Base-by-base conservation (phyloP, 2,888 invertebrate genomes). In the Melanostoma scalare region DNA sequence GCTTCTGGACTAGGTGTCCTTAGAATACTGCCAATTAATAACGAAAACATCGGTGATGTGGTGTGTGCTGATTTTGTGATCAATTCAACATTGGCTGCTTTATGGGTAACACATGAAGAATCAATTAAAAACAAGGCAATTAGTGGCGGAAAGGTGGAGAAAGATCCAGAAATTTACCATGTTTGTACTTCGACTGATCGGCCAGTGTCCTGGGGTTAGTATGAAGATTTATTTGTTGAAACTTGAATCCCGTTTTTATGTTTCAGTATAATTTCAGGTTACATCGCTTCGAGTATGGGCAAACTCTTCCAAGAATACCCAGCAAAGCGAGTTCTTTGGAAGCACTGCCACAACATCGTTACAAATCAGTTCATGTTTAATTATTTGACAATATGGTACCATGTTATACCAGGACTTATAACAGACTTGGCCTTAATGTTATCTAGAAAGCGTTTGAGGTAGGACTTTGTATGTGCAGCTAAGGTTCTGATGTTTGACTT, bases 21-120 rank as follows among this genome's bases (percentile, higher is more conserved):
- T 4, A 80, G 88, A 36, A 20, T 88, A 3, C 36, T 87, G 40
- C 82, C 74, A 4, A 33, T 71, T 0, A 30, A 74, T n/a, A 20
- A 44, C 3, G 30, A 75, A 2, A 42, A 52, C 10, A 36, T 85
- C 2, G 86, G 85, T 4, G 87, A 87, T 72, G 79, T 88, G 35
- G 85, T 88, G 2, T 88, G 88, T 50, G 88, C 87, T 2, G 88
- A 88, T 77, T 88, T 86, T 78, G 88, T 88, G 3, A 86, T 86
- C 0, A 88, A 88, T 80, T 85, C 86, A 9, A 88, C 88, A 0
- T 58, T 88, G 30, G 87, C 87, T 0, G 86, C 87, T 0, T 65
- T 87, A 10, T 88, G 88, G 88, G 80, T 67, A 6, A 88, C 87
- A 3, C 10, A 79, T n/a, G 50, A 74, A n/a, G 81, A 85, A 5